Conservation (phyloP, 2,113 vertebrate species). For the Mungos mungo region DNA sequence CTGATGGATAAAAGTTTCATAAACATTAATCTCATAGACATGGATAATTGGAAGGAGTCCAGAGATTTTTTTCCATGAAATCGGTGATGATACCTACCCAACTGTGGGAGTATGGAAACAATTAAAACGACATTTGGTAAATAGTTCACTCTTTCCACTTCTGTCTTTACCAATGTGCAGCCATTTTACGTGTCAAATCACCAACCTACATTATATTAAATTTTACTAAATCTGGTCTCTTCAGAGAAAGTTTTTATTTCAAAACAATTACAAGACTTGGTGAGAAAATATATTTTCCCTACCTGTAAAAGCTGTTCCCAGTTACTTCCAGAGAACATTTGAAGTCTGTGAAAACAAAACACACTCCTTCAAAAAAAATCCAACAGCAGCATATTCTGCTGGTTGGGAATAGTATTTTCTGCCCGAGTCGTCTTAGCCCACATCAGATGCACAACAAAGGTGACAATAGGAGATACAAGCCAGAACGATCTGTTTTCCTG, state of each 20-base stretch:
- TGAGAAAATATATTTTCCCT: background rate
- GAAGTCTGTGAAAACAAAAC: background rate
- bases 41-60: background rate
- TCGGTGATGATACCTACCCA: background rate
- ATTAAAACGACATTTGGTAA: background rate
- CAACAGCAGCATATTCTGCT: background rate
- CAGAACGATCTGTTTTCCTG: background rate
- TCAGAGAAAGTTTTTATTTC: conserved; percentile 10
- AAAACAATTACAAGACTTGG: background rate
- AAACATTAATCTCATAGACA: background rate
- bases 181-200: background rate
- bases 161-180: background rate
- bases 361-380: background rate
- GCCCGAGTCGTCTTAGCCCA: background rate
- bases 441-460: background rate
- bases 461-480: background rate
- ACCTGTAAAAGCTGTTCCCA: background rate
- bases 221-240: background rate
- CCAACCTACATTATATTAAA: background rate
- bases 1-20: background rate
- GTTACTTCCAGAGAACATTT: conserved; percentile 1
- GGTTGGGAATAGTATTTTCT: background rate
- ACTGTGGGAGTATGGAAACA: background rate
- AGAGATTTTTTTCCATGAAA: background rate
- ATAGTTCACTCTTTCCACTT: background rate